Evolutionary conservation across 2,888 invertebrate species (phyloP), one percentile per base, ranked within the genome.

Genomic region (Limenitis camilla): DNA sequence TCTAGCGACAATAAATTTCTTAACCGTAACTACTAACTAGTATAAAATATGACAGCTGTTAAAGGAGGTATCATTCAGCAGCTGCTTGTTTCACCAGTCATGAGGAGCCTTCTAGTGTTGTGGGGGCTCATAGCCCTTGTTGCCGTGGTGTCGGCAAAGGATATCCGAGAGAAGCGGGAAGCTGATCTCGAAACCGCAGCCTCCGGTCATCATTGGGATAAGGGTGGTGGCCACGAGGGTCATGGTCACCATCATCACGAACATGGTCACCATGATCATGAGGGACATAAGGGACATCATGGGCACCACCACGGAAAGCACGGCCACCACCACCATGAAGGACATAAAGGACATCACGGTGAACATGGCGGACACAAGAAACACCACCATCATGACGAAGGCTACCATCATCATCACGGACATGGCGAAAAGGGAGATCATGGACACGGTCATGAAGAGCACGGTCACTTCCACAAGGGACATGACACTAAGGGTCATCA

Each of bases 401-500:
- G 91, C 5, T 89, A 92, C 74, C 89, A 91, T 62, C 86, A 88
- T 41, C 90, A 91, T 60, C 89, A 91, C 56, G 88, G 90, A 61
- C 89, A 91, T 60, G 91, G 90, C 0, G 89, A 91, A 55, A 91
- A 92, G 64, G 91, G 91, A 9, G 90, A 91, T 51, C 90, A 91
- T 61, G 91, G 90, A 0, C 81, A 81, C 56, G 81, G 82, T 1
- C 81, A 82, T 55, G 86, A 88, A 29, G 87, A 85, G 61, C 83
- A 85, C 60, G 94, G 94, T 8, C 90, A 91, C 65, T 94, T 91
- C 82, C 93, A 93, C 64, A 95, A 95, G 72, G 95, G 94, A 0
- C 94, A 95, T 79, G 92, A 92, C 76, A 94, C 94, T 57, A 93
- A 95, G 71, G 94, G 95, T 59, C 93, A 94, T 67, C 95, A 95